Evolutionary conservation across 2,888 invertebrate genomes (phyloP).

Genomic region (Spatulosminthurus flaviceps): DNA sequence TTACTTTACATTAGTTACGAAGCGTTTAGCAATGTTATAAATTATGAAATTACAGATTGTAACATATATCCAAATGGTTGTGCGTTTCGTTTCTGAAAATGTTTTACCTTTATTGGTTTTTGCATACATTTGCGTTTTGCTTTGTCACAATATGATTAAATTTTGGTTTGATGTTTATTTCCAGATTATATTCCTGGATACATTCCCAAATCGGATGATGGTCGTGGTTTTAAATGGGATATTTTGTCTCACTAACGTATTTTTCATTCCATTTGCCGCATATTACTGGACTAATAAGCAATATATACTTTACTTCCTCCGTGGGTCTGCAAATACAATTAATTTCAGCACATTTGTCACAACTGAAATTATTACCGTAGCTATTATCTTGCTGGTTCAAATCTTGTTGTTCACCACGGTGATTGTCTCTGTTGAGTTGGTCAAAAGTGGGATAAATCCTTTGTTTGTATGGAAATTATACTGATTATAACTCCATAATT

Average conservation of each 20-base stretch:
- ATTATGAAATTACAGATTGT: too few relatives aligned
- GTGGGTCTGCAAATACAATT: slow-evolving; percentile 74
- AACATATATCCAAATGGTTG: too few relatives aligned
- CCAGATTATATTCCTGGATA: slow-evolving; percentile 53
- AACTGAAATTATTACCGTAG: slow-evolving; percentile 76
- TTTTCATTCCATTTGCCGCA: slow-evolving; percentile 84
- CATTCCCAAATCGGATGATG: background rate
- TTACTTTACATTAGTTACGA: too few relatives aligned
- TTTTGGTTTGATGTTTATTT: background rate
- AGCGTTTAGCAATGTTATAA: too few relatives aligned
- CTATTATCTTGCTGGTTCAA: slow-evolving; percentile 73
- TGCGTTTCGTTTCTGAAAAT: too few relatives aligned
- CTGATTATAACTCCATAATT: too few relatives aligned
- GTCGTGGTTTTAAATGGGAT: slow-evolving; percentile 77
- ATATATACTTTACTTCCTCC: slow-evolving; percentile 71
- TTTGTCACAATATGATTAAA: background rate
- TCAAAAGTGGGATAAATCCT: slow-evolving; percentile 73
- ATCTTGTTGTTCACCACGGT: slow-evolving; percentile 76
- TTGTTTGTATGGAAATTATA: too few relatives aligned
- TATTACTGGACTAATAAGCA: slow-evolving; percentile 84
- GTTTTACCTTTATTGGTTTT: too few relatives aligned
- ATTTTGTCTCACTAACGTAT: slow-evolving; percentile 78
- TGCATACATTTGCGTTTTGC: too few relatives aligned
- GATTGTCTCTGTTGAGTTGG: slow-evolving; percentile 74
- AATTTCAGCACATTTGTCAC: slow-evolving; percentile 76